These are phyloP conservation scores for Paelopatides confundens DNA, from an alignment of 53 echinoderm and acorn worm species.

Conservation along the genomic window DNA sequence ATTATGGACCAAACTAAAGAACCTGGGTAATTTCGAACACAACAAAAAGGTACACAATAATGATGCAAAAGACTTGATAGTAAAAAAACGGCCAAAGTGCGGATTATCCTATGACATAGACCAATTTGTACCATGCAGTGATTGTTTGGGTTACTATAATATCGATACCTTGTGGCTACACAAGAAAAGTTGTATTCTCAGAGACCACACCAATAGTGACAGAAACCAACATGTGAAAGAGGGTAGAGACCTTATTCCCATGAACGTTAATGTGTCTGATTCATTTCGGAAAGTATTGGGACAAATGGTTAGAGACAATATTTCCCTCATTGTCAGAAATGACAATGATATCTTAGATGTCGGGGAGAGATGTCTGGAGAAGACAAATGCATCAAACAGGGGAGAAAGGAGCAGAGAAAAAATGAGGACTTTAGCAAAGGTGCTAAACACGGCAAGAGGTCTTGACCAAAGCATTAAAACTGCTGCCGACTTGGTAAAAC, in stretches of 20 bases:
- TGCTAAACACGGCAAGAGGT: conserved; percentile 20
- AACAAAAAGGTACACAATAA: not conserved
- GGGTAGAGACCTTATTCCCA: not conserved
- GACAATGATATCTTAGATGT: not conserved
- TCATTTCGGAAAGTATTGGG: not conserved
- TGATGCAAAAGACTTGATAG: not conserved
- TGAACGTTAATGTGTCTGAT: not conserved
- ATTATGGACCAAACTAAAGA: not conserved
- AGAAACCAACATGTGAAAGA: not conserved
- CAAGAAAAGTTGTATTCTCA: not conserved
- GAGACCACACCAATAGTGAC: not conserved
- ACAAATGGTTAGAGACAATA: not conserved
- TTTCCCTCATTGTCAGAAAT: not conserved
- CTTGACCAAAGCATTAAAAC: conserved; percentile 2
- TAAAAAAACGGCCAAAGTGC: not conserved
- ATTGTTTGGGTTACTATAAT: not conserved
- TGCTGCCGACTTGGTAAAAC: conserved; percentile 6
- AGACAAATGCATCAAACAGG: not conserved
- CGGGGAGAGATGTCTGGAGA: not conserved
- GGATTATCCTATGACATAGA: not conserved
- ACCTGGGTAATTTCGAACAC: not conserved
- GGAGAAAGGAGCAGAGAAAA: conserved; percentile 24
- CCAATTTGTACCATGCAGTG: not conserved
- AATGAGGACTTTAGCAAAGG: conserved; percentile 52
- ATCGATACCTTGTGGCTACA: not conserved